Evolutionary conservation across 2,888 invertebrate species (phyloP).

Genomic region (Lasioglossum leucozonium): DNA sequence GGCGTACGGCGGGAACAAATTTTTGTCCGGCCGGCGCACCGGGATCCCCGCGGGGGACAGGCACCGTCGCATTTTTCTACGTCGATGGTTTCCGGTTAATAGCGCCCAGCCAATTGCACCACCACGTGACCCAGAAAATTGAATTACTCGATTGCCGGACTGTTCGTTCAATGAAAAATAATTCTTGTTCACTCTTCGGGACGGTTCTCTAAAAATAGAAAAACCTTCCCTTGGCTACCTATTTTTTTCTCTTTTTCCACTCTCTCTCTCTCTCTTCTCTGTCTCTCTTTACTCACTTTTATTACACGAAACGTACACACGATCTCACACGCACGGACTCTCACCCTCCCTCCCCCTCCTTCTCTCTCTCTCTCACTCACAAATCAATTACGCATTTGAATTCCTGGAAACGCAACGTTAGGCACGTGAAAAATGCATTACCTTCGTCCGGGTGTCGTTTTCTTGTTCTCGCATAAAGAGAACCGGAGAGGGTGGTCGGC

Average conservation of each 20-base stretch:
- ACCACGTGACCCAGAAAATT: conserved; percentile 34
- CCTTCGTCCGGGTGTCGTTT: conserved; percentile 50
- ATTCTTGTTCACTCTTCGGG: not conserved
- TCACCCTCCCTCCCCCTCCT: not conserved
- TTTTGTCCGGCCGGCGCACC: not conserved
- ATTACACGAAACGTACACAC: not conserved
- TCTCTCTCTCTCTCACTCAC: not conserved
- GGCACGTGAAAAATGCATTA: conserved; percentile 59
- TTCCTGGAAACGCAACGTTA: conserved; percentile 11
- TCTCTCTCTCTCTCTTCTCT: not conserved
- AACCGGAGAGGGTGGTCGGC: not conserved
- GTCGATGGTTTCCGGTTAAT: conserved; percentile 21
- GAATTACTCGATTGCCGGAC: conserved; percentile 16
- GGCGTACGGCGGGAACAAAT: not conserved
- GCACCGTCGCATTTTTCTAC: conserved; percentile 6
- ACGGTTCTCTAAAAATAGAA: conserved; percentile 13
- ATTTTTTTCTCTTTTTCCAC: conserved; percentile 4
- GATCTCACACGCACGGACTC: not conserved
- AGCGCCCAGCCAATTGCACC: conserved; percentile 4
- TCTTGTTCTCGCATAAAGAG: conserved; percentile 24
- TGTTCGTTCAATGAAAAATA: not conserved
- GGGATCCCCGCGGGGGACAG: too few relatives aligned
- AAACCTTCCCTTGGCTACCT: not conserved
- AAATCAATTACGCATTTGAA: conserved; percentile 25
- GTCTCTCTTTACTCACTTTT: not conserved